Evolutionary conservation across 2,888 invertebrate species (phyloP), one percentile per base, ranked within the genome.

Genomic region (Aphodius sticticus): DNA sequence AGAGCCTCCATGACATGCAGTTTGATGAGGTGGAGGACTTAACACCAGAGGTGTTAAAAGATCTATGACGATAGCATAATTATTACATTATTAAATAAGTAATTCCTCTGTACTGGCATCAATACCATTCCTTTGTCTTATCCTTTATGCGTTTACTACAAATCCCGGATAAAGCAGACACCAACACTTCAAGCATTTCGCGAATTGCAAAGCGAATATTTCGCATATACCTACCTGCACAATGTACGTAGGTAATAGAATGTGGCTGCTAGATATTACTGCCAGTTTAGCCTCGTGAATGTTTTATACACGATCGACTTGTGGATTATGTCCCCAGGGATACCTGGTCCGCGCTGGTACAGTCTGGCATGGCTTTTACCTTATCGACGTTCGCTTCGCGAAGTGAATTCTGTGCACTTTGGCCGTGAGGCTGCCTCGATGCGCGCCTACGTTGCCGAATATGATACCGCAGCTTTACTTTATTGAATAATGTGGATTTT

Each of bases 251-350:
- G 53, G 53, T 53, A 53, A 53, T 53, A 53, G 53, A 53, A 53
- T 53, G 53, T 5, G 53, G 53, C 53, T 53, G 53, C 53, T 53
- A 53, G 53, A 53, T 53, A 53, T 53, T 53, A 53, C 53, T 53
- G 53, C 3, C 53, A 53, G 53, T 53, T 53, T 53, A 53, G 53
- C 53, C 53, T 53, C 53, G 53, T 53, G 53, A 53, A 53, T 53
- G 53, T 53, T 53, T 53, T 53, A 53, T 53, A 53, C 53, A 53
- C 53, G 53, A 53, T 53, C 53, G 53, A 53, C 53, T 53, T 53
- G 53, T 53, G 53, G 53, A 53, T 53, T 53, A 53, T 53, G 53
- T 53, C 53, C 53, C 53, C 53, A 5, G 53, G 53, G 53, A 53
- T 53, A 5, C 53, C 7, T 53, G 53, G 53, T 26, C 26, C 26